phyloP scores from a whole-genome alignment of 1,140 invertebrate species.

The Solen grandis region DNA sequence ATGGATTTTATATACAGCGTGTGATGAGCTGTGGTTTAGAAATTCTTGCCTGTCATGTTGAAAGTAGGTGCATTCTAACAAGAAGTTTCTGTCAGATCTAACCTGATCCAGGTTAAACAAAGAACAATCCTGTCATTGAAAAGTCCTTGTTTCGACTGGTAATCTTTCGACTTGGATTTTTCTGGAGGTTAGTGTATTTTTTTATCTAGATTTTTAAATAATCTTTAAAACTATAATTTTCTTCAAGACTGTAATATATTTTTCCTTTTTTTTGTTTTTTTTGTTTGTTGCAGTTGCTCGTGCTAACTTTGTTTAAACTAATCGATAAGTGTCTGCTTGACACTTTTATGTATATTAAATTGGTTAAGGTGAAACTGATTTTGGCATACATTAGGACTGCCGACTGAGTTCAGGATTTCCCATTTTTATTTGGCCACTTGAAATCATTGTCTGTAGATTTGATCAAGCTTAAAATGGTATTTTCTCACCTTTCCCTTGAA shows the following conservation, averaged over 20 bases:
- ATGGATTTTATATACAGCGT: too few species aligned
- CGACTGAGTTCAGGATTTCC: slow-evolving; percentile 18
- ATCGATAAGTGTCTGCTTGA: slow-evolving; percentile 18
- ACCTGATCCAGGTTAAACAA: background rate
- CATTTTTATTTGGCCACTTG: slow-evolving; percentile 21
- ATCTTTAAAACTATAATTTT: too few species aligned
- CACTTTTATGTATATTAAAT: slow-evolving; percentile 15
- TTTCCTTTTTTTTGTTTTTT: too few species aligned
- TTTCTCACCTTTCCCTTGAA: slow-evolving; percentile 2
- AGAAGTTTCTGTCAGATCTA: slow-evolving; percentile 4
- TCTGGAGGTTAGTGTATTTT: slow-evolving; percentile 1
- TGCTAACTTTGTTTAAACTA: too few species aligned
- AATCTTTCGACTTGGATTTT: slow-evolving; percentile 6
- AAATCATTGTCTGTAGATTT: background rate
- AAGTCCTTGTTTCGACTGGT: slow-evolving; percentile 7
- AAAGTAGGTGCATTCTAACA: slow-evolving; percentile 3
- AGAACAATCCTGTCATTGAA: slow-evolving; percentile 6
- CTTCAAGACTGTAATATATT: slow-evolving; percentile 11
- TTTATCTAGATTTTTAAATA: background rate
- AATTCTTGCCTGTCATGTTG: too few species aligned
- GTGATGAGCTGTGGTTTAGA: too few species aligned
- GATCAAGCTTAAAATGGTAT: background rate
- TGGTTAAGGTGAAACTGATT: background rate
- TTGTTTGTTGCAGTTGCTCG: background rate
- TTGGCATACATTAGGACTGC: slow-evolving; percentile 6